Evolutionary conservation across 2,888 invertebrate genomes (phyloP).

Genomic region (Hydrotaea diabolus): DNA sequence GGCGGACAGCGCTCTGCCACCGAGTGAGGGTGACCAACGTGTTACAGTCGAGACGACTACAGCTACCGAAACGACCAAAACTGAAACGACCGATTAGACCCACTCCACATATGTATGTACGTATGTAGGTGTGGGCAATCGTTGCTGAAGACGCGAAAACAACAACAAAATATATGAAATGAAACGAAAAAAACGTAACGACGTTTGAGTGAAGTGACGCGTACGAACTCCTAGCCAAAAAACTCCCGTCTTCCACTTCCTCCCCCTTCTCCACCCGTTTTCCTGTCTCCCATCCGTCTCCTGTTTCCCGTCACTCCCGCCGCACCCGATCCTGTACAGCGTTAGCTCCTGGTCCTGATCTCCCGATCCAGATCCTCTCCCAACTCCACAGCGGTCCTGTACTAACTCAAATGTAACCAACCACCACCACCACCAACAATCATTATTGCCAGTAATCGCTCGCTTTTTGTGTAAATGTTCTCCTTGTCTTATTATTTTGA

Average conservation of each 20-base stretch:
- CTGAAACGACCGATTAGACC: conserved; percentile 4
- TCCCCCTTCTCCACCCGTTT: background rate
- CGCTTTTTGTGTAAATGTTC: conserved; percentile 37
- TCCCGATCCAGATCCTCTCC: conserved; percentile 48
- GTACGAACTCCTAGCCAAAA: background rate
- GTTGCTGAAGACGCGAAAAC: conserved; percentile 44
- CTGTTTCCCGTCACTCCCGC: conserved; percentile 34
- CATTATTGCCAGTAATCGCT: conserved; percentile 21
- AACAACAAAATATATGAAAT: background rate
- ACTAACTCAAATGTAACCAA: conserved; percentile 61
- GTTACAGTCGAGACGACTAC: conserved; percentile 44
- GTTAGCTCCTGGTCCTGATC: conserved; percentile 61
- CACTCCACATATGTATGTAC: background rate
- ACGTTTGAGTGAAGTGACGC: conserved; percentile 46
- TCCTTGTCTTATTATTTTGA: background rate
- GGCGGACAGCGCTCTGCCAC: conserved; percentile 50
- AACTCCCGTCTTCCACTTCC: conserved; percentile 16
- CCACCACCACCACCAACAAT: too few relatives aligned
- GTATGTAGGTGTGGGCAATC: conserved; percentile 11
- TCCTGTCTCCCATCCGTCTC: conserved; percentile 16
- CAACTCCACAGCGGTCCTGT: conserved; percentile 45
- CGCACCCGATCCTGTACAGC: conserved; percentile 53
- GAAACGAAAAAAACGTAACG: conserved; percentile 29
- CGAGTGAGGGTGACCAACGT: conserved; percentile 53
- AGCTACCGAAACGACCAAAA: conserved; percentile 41